Evolutionary conservation across 1,140 invertebrate genomes (phyloP).

Genomic region (Diorhabda carinulata): DNA sequence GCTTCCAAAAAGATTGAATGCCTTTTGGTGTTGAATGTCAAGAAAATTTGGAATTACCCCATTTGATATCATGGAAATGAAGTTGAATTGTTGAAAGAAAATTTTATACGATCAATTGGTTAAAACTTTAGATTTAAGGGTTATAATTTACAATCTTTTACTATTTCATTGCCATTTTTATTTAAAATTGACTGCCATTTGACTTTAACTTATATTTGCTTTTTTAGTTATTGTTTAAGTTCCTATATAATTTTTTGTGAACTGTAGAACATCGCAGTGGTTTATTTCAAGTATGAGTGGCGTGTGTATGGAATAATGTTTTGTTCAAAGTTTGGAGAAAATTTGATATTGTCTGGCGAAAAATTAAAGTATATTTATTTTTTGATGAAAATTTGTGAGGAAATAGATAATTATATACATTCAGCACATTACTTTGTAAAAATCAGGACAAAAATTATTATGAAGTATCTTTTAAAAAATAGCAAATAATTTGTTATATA

Average conservation of each 20-base stretch:
- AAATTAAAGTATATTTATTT: not conserved
- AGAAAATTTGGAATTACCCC: no score
- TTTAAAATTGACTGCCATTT: slow-evolving; percentile 44
- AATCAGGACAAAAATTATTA: not conserved
- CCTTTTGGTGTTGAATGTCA: no score
- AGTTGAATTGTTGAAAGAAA: no score
- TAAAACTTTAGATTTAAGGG: slow-evolving; percentile 15
- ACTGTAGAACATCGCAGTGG: slow-evolving; percentile 35
- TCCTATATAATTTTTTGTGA: slow-evolving; percentile 38
- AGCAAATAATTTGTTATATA: slow-evolving; percentile 15
- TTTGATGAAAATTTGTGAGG: slow-evolving; percentile 22
- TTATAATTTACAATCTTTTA: slow-evolving; percentile 28
- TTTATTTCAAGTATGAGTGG: slow-evolving; percentile 24
- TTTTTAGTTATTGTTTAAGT: slow-evolving; percentile 40
- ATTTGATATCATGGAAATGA: no score
- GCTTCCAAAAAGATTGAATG: no score
- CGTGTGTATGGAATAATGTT: slow-evolving; percentile 12
- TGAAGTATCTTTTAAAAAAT: not conserved
- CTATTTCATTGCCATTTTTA: slow-evolving; percentile 40
- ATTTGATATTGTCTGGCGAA: not conserved
- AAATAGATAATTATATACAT: slow-evolving; percentile 17
- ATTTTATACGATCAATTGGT: no score
- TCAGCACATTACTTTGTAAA: not conserved
- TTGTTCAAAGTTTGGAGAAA: slow-evolving; percentile 8
- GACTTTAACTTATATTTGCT: slow-evolving; percentile 40